Evolutionary conservation across 1,140 invertebrate species (phyloP), one percentile per base, ranked within the genome.

Genomic region (Pseudomyrmex sp.): DNA sequence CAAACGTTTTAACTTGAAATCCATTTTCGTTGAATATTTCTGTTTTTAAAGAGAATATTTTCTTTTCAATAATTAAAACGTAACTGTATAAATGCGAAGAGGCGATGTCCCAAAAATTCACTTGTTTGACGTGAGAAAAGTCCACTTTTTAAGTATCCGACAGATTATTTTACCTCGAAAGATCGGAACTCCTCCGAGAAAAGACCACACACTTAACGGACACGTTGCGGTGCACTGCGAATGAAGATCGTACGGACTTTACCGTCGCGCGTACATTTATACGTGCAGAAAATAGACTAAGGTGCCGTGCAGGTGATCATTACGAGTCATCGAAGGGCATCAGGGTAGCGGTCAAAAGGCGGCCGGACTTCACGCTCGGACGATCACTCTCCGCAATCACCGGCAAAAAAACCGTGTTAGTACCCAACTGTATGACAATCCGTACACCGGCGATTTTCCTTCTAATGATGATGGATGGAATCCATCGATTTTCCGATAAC

Each of bases 291-390:
- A 92, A 92, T 93, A 91, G 92, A 90, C 83, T 92, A 92, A 82
- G 68, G 82, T 89, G 87, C 77, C 84, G 85, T 72, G 56, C 73
- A 80, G 48, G 70, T 58, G 56, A 84, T 85, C 80, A 89, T 91
- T 91, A 85, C 82, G 89, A 92, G 58, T 88, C 90, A 91, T 89
- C 85, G 90, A 93, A 93, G 91, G 90, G 92, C 87, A 90, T 89
- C 90, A 89, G 79, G 88, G 85, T 91, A 92, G 89, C 90, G 91
- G 91, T 93, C 91, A 84, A 90, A 90, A 89, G 91, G 89, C 91
- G 89, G 89, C 80, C 76, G 88, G 85, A 88, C 90, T 92, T 93
- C 89, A 92, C 91, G 92, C 91, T 91, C 90, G 85, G 83, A 82
- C 91, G 91, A 92, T 35, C 69, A 50, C 77, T 62, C 46, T 76